Percentiles rank a stretch among this genome's conserved stretches.
Evolutionary conservation across 2,888 invertebrate species (phyloP).

Genomic region (Clusia tigrina): DNA sequence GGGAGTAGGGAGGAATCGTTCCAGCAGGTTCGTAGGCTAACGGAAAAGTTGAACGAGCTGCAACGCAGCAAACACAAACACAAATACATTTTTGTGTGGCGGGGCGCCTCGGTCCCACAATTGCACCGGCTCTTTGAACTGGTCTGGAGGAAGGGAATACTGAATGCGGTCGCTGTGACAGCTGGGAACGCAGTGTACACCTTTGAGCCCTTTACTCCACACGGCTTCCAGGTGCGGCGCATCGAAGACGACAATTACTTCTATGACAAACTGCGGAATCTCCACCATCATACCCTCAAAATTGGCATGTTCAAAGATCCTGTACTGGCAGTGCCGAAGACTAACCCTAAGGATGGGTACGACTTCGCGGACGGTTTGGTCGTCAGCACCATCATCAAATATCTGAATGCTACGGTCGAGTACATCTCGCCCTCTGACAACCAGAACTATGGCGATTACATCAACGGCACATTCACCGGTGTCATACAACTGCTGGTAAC

Average conservation of each 20-base stretch:
- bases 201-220: conserved; percentile 49
- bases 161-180: conserved; percentile 47
- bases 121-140: conserved; percentile 40
- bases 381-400: conserved; percentile 41
- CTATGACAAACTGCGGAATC: conserved; percentile 49
- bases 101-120: conserved; percentile 32
- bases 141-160: conserved; percentile 48
- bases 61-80: conserved; percentile 49
- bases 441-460: conserved; percentile 48
- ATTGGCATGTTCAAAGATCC: conserved; percentile 53
- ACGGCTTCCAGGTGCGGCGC: conserved; percentile 40
- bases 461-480: conserved; percentile 48
- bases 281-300: conserved; percentile 44
- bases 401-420: conserved; percentile 50
- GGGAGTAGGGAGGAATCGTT: conserved; percentile 25
- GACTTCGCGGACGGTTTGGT: conserved; percentile 44
- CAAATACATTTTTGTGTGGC: conserved; percentile 54
- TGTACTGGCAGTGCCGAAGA: conserved; percentile 44
- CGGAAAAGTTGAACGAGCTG: conserved; percentile 43
- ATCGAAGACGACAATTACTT: conserved; percentile 24
- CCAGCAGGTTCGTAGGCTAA: conserved; percentile 36
- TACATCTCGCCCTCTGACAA: conserved; percentile 49
- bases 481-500: conserved; percentile 44
- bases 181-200: conserved; percentile 36
- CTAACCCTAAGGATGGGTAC: conserved; percentile 37